These are phyloP conservation scores for Rhynchomys soricoides DNA, from an alignment of 2,113 vertebrate genomes.

Conservation along the genomic window DNA sequence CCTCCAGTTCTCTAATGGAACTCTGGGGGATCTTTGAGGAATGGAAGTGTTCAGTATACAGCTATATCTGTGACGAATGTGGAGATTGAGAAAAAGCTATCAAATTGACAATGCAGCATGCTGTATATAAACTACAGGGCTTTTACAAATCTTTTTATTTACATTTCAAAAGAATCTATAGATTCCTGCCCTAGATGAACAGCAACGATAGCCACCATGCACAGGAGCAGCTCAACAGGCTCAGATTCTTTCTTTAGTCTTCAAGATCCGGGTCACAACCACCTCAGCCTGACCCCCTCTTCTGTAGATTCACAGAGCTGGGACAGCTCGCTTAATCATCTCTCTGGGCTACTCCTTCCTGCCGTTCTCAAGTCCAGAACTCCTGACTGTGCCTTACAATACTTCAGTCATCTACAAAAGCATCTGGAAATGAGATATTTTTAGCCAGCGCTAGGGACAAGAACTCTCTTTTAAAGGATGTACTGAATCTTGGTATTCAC, in stretches of 20 bases:
- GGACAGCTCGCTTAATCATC: constrained; percentile 21
- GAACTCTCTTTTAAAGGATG: constrained; percentile 54
- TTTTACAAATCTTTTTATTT: constrained; percentile 59
- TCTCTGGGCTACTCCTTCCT: constrained; percentile 4
- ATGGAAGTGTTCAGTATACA: not conserved
- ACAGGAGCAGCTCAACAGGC: not conserved
- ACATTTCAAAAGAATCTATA: constrained; percentile 57
- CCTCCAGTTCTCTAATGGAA: not conserved
- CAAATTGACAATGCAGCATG: not conserved
- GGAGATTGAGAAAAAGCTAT: constrained; percentile 9
- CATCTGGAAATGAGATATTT: constrained; percentile 53
- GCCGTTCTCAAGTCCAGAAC: constrained; percentile 46
- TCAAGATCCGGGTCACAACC: constrained; percentile 9
- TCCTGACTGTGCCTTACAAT: constrained; percentile 52
- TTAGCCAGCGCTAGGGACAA: constrained; percentile 47
- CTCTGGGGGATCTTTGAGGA: not conserved
- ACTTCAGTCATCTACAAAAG: constrained; percentile 56
- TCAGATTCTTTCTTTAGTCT: not conserved
- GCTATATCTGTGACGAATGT: not conserved
- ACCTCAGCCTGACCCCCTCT: not conserved
- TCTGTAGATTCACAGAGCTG: constrained; percentile 10
- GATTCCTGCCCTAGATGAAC: constrained; percentile 22
- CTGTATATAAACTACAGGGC: not conserved
- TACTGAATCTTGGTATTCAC: constrained; percentile 54
- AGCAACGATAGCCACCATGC: not conserved